Evolutionary conservation across 2,113 vertebrate genomes (phyloP).

Genomic region (Hiodon tergisus): DNA sequence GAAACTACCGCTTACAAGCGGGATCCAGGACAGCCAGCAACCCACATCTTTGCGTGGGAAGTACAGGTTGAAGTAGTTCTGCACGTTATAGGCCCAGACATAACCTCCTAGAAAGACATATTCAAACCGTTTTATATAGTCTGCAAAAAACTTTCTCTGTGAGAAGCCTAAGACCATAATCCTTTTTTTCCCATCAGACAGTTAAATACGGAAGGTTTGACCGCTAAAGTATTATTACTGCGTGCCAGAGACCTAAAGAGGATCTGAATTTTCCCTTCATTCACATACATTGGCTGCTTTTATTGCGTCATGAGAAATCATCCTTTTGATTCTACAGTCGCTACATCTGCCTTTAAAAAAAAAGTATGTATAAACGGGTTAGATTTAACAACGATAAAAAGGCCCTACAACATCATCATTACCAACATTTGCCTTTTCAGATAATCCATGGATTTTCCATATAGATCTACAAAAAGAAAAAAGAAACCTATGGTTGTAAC

Average conservation of each 20-base stretch:
- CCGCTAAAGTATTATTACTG: neutral
- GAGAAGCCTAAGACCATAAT: too few relatives aligned
- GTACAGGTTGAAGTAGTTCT: conserved; percentile 22
- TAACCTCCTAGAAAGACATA: conserved; percentile 15
- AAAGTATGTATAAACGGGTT: too few relatives aligned
- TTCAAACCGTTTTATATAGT: neutral
- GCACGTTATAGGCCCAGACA: conserved; percentile 25
- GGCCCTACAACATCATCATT: too few relatives aligned
- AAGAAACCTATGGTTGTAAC: conserved; percentile 18
- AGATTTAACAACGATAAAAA: too few relatives aligned
- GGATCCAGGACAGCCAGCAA: conserved; percentile 25
- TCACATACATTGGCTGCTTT: too few relatives aligned
- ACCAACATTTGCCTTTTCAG: too few relatives aligned
- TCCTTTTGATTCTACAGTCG: neutral
- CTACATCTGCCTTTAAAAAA: neutral
- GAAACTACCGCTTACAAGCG: conserved; percentile 9
- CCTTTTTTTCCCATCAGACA: too few relatives aligned
- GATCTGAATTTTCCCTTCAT: too few relatives aligned
- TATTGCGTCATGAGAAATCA: neutral
- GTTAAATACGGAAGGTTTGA: neutral
- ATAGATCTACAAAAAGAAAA: too few relatives aligned
- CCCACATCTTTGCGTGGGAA: conserved; percentile 8
- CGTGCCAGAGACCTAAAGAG: too few relatives aligned
- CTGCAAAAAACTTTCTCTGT: neutral
- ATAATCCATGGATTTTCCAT: too few relatives aligned